These are phyloP conservation scores for Papilio helenus DNA, from an alignment of 1,140 invertebrate genomes.

Conservation along the genomic window DNA sequence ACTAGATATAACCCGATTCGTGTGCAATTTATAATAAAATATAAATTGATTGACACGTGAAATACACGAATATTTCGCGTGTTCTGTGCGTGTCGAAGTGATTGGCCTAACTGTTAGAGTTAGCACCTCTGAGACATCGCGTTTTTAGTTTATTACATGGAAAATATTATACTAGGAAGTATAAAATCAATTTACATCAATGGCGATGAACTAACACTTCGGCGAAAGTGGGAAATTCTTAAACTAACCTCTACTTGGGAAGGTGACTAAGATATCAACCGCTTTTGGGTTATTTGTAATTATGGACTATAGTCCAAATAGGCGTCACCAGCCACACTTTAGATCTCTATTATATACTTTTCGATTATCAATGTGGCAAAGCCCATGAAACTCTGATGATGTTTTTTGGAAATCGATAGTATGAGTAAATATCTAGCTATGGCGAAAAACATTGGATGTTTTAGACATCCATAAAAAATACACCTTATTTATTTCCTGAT, in stretches of 20 bases:
- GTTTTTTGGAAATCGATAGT: too few species aligned
- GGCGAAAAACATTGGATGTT: too few species aligned
- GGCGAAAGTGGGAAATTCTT: not conserved
- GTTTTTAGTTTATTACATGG: not conserved
- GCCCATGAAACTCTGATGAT: too few species aligned
- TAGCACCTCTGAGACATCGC: not conserved
- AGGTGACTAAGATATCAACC: too few species aligned
- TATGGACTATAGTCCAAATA: too few species aligned
- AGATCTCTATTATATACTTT: too few species aligned
- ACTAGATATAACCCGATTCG: not conserved
- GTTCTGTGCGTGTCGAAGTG: not conserved
- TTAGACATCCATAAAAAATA: too few species aligned
- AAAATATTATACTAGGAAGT: not conserved
- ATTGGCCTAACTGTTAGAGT: not conserved
- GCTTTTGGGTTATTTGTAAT: too few species aligned
- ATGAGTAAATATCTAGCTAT: too few species aligned
- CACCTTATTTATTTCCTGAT: too few species aligned
- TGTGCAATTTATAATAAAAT: not conserved
- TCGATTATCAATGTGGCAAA: too few species aligned
- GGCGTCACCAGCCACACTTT: too few species aligned
- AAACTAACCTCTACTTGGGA: not conserved
- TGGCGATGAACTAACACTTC: not conserved
- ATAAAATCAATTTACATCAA: not conserved
- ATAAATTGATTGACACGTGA: not conserved
- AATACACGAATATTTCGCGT: slow-evolving; percentile 14